Conservation (phyloP, 2,797 vertebrate species). For the Catharus ustulatus region DNA sequence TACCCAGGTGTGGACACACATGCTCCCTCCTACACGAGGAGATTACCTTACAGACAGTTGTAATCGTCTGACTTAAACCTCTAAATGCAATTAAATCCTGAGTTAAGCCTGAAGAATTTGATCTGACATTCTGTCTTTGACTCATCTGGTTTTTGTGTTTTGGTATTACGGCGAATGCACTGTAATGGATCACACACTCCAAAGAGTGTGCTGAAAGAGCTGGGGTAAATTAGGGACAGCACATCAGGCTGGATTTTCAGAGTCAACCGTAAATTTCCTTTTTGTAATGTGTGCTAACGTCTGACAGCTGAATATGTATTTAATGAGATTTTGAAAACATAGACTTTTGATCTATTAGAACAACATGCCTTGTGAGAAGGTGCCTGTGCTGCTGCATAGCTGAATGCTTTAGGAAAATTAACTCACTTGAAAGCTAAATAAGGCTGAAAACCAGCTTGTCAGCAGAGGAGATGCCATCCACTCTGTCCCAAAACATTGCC, state of each 20-base stretch:
- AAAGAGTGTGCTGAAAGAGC: background rate
- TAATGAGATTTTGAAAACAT: slow-evolving; percentile 25
- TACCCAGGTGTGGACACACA: background rate
- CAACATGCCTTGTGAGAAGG: background rate
- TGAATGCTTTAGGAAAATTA: slow-evolving; percentile 2
- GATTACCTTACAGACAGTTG: slow-evolving; percentile 23
- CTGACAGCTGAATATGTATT: slow-evolving; percentile 30
- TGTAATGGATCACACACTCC: background rate
- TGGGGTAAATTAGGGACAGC: background rate
- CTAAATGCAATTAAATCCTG: slow-evolving; percentile 61
- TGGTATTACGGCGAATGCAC: fast-evolving
- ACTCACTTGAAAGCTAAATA: background rate
- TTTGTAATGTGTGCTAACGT: background rate
- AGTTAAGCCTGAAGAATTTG: slow-evolving; percentile 47
- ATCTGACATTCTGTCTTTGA: slow-evolving; percentile 37
- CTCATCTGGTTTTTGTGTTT: background rate
- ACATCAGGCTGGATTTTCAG: background rate
- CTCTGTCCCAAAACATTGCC: background rate
- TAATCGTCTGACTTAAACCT: slow-evolving; percentile 30
- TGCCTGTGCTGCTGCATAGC: background rate
- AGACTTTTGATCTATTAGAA: slow-evolving; percentile 1
- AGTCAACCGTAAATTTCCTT: background rate
- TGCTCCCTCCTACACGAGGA: background rate
- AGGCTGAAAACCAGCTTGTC: background rate
- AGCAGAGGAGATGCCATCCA: background rate